These are phyloP conservation scores for Anser brachyrhynchus DNA, from an alignment of 2,113 vertebrate species.

Conservation along the genomic window DNA sequence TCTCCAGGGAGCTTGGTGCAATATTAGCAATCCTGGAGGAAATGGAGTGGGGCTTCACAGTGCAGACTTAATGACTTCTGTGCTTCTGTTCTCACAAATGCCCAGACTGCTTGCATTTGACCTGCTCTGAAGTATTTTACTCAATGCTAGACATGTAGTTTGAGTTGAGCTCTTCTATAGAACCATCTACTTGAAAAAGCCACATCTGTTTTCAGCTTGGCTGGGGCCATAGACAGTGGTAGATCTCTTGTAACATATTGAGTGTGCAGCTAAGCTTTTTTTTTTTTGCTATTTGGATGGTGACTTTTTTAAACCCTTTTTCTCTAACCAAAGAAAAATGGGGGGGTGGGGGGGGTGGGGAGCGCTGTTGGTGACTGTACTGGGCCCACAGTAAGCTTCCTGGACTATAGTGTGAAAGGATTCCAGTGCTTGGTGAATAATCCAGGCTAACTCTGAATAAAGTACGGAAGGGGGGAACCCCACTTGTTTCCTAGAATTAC, in stretches of 20 bases:
- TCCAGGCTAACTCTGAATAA: neutral
- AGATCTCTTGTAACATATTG: neutral
- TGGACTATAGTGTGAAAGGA: neutral
- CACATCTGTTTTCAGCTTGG: neutral
- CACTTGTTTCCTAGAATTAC: neutral
- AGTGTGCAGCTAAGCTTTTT: neutral
- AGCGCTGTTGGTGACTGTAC: fast-evolving
- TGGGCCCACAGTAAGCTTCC: neutral
- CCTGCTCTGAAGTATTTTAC: neutral
- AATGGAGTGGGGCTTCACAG: fast-evolving
- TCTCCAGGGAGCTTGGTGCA: fast-evolving
- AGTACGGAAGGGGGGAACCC: neutral
- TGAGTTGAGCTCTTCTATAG: neutral
- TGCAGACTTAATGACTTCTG: fast-evolving
- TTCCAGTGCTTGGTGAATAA: neutral
- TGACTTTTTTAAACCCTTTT: neutral
- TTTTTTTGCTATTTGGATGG: neutral
- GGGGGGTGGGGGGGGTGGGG: neutral
- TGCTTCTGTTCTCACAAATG: neutral
- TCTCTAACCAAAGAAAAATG: conserved; percentile 9
- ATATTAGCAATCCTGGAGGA: fast-evolving
- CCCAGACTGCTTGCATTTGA: neutral
- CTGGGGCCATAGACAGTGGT: neutral
- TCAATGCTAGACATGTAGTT: neutral
- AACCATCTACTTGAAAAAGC: neutral